These are phyloP conservation scores for Agriotes lineatus DNA, from an alignment of 2,888 invertebrate genomes.

Conservation along the genomic window DNA sequence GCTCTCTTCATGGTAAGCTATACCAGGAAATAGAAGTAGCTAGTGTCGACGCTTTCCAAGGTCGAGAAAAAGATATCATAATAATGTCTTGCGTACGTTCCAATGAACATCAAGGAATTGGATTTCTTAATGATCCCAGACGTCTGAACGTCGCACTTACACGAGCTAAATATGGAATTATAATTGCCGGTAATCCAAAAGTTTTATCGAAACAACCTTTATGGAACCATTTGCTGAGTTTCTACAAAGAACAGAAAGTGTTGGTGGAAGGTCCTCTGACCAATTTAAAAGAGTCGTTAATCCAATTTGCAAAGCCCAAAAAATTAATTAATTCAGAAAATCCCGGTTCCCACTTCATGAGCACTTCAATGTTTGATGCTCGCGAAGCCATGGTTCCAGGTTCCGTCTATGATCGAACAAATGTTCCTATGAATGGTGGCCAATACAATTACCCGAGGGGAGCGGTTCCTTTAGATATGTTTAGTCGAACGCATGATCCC, in stretches of 20 bases:
- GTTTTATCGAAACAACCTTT: conserved; percentile 97
- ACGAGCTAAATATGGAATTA: conserved; percentile 96
- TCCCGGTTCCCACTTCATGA: conserved; percentile 98
- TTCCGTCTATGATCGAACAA: conserved; percentile 89
- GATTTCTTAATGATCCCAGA: conserved; percentile 97
- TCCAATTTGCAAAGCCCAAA: conserved; percentile 97
- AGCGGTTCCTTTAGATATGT: conserved; percentile 71
- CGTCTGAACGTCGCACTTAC: conserved; percentile 98
- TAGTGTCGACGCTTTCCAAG: conserved; percentile 99
- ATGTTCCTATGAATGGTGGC: conserved; percentile 55
- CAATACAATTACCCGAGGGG: conserved; percentile 59
- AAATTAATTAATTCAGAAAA: conserved; percentile 94
- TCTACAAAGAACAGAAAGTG: conserved; percentile 97
- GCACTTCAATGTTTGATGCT: conserved; percentile 96
- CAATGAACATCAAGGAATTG: conserved; percentile 98
- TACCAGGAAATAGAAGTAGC: conserved; percentile 99
- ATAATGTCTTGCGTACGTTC: conserved; percentile 99
- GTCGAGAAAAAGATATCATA: conserved; percentile 98
- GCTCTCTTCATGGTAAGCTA: conserved; percentile 94
- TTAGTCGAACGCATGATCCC: conserved; percentile 85
- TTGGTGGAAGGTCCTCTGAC: conserved; percentile 97
- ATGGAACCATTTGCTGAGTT: conserved; percentile 97
- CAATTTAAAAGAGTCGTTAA: conserved; percentile 95
- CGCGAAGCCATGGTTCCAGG: conserved; percentile 95
- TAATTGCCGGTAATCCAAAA: conserved; percentile 99